Evolutionary conservation across 1,140 invertebrate genomes (phyloP), one percentile per base, ranked within the genome.

Genomic region (Protaetia brevitarsis): DNA sequence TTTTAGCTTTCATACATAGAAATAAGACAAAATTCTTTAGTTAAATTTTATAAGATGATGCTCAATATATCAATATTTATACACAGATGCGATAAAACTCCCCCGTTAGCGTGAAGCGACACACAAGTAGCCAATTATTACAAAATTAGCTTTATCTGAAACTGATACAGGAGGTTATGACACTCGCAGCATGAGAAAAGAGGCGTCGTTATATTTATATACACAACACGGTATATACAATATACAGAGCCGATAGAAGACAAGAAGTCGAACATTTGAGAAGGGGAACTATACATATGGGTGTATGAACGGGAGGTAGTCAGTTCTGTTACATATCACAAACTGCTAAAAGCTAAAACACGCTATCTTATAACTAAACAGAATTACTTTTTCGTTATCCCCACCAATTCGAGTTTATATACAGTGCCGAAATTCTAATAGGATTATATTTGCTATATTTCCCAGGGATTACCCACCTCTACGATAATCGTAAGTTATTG

Each of bases 281-380:
- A 51, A 51, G 41, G 41, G 41, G 41, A 51, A 51, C 41, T 51
- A 51, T 51, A 51, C 41, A 51, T 51, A 51, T 23, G 41, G 41
- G 41, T 51, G 41, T 51, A 51, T 51, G 21, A 23, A 51, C 41
- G 11, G 41, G 6, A 51, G 41, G 26, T 8, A 51, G 41, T 51
- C 41, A 51, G 41, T 51, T 21, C 41, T 51, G 19, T 11, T 51
- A 51, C 41, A 51, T 51, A 23, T 51, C 26, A 51, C 41, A 51
- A 51, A 51, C 41, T 51, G 41, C 41, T 51, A 51, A 51, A 51
- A 51, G 16, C 41, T 51, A 51, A 51, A 51, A n/a, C n/a, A n/a
- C n/a, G n/a, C n/a, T n/a, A n/a, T n/a, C n/a, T n/a, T n/a, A n/a
- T n/a, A n/a, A n/a, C n/a, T n/a, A n/a, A n/a, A n/a, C n/a, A n/a